A percentile compares a stretch with the other conserved stretches of the same genome.
Conservation (phyloP, 1,140 invertebrate species). For the Penaeus japonicus region DNA sequence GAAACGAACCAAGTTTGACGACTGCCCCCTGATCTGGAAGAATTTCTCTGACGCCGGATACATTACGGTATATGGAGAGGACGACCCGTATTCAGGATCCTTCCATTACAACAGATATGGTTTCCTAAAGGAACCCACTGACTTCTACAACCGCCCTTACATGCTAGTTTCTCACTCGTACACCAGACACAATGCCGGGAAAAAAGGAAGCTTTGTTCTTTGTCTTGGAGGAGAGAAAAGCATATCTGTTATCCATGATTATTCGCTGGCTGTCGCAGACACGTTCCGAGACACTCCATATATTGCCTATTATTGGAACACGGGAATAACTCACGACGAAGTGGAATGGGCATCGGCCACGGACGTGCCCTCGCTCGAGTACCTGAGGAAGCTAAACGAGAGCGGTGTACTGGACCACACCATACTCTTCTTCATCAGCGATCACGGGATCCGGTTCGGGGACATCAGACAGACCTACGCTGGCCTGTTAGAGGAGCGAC, state of each 20-base stretch:
- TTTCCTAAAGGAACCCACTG: conserved; percentile 64
- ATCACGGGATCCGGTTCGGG: conserved; percentile 92
- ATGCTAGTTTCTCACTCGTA: background rate
- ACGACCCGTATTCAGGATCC: conserved; percentile 65
- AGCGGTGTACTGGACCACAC: conserved; percentile 66
- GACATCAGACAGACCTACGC: conserved; percentile 78
- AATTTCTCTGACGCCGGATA: conserved; percentile 65
- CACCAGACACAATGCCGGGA: background rate
- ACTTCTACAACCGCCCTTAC: conserved; percentile 65
- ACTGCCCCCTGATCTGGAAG: conserved; percentile 67
- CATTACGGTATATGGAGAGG: conserved; percentile 67
- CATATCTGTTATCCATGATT: conserved; percentile 19
- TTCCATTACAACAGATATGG: conserved; percentile 67
- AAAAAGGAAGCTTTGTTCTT: background rate
- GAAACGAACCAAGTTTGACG: conserved; percentile 62
- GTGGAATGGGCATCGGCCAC: background rate
- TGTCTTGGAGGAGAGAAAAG: background rate
- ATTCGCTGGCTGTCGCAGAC: background rate
- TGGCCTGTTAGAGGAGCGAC: conserved; percentile 87
- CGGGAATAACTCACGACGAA: background rate
- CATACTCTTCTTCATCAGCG: conserved; percentile 82
- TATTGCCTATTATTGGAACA: conserved; percentile 1
- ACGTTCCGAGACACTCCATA: background rate
- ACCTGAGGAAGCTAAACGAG: conserved; percentile 46
- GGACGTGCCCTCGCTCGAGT: background rate